Evolutionary conservation across 2,888 invertebrate species (phyloP).

Genomic region (Nomada fabriciana): DNA sequence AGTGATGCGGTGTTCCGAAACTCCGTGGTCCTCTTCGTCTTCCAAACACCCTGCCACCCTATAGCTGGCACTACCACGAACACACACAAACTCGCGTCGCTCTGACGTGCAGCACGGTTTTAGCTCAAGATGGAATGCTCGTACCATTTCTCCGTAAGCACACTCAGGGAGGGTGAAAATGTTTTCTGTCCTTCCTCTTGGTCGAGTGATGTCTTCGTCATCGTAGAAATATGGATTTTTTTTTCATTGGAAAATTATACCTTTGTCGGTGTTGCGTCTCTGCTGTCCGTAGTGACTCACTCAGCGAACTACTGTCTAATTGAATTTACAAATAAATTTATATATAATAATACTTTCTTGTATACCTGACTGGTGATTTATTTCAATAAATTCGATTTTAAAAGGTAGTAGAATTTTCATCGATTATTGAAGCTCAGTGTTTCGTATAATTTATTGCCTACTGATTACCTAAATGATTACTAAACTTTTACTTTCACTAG

Average conservation of each 20-base stretch:
- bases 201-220: slow-evolving; percentile 54
- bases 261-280: not conserved
- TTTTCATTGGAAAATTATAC: slow-evolving; percentile 38
- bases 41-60: slow-evolving; percentile 77
- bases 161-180: slow-evolving; percentile 59
- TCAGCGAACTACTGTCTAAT: not conserved
- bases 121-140: slow-evolving; percentile 74
- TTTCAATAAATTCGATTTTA: too few relatives aligned
- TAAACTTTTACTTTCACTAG: too few relatives aligned
- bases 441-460: too few relatives aligned
- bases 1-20: slow-evolving; percentile 77
- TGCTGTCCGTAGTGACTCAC: not conserved
- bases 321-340: too few relatives aligned
- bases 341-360: too few relatives aligned
- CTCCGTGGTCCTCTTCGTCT: slow-evolving; percentile 75
- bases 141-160: slow-evolving; percentile 66
- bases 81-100: slow-evolving; percentile 49
- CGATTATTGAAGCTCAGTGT: too few relatives aligned
- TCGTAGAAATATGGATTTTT: slow-evolving; percentile 59
- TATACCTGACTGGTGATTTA: too few relatives aligned
- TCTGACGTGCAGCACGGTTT: slow-evolving; percentile 70
- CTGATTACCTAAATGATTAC: too few relatives aligned
- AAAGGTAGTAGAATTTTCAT: too few relatives aligned
- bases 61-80: slow-evolving; percentile 63
- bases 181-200: slow-evolving; percentile 53